phyloP scores from a whole-genome alignment of 2,888 invertebrate genomes.

The Dione juno region DNA sequence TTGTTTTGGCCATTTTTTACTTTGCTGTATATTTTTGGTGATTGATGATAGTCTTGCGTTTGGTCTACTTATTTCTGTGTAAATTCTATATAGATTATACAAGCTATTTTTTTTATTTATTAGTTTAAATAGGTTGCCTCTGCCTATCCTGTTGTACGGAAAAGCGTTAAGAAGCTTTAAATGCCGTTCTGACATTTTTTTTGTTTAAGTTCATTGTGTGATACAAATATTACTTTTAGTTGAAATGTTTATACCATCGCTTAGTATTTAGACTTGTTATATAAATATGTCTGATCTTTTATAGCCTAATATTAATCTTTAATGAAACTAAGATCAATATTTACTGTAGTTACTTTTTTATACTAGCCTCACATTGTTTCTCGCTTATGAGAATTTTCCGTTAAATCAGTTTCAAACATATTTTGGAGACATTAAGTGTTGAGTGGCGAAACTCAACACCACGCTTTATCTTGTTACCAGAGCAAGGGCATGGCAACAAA shows the following conservation, averaged over 20 bases:
- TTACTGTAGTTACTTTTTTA: neutral
- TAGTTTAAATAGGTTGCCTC: neutral
- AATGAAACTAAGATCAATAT: neutral
- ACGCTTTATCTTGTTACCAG: too few relatives aligned
- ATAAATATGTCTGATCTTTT: neutral
- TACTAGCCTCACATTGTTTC: too few relatives aligned
- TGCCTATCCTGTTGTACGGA: too few relatives aligned
- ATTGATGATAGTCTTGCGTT: conserved; percentile 49
- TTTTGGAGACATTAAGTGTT: too few relatives aligned
- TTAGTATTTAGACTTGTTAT: neutral
- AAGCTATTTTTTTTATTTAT: neutral
- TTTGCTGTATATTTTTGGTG: conserved; percentile 52
- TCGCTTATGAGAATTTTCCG: too few relatives aligned
- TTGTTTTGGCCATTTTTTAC: conserved; percentile 66
- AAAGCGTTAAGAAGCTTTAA: too few relatives aligned
- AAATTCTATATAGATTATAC: neutral
- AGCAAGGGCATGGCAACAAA: too few relatives aligned
- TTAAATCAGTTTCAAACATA: too few relatives aligned
- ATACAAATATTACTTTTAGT: neutral
- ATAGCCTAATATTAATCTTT: neutral
- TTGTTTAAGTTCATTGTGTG: too few relatives aligned
- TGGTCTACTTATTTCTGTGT: conserved; percentile 24
- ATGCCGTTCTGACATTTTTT: too few relatives aligned
- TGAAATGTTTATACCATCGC: neutral
- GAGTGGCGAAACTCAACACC: too few relatives aligned